Conservation (phyloP, 2,797 vertebrate species). For the Ambastaia sidthimunki region DNA sequence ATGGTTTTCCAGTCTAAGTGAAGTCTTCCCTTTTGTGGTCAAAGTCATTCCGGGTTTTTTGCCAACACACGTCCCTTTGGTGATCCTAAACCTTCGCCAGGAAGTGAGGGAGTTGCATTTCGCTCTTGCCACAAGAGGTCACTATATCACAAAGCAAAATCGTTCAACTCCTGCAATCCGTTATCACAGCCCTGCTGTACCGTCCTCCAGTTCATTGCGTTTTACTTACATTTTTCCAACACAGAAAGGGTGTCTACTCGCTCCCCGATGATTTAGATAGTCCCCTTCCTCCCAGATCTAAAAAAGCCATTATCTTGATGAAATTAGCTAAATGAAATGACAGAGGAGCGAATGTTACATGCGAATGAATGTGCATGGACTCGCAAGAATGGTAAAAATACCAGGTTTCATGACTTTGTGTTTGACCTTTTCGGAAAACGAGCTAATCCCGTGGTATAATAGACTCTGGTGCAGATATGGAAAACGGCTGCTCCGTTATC, state of each 20-base stretch:
- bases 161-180: constrained; percentile 17
- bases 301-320: constrained; percentile 73
- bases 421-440: constrained; percentile 96
- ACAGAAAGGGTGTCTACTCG: constrained; percentile 1
- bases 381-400: constrained; percentile 77
- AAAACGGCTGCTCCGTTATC: constrained; percentile 97
- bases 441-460: constrained; percentile 98
- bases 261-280: constrained; percentile 41
- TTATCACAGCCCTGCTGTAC: constrained; percentile 18
- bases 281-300: constrained; percentile 10
- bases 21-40: not conserved
- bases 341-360: constrained; percentile 31
- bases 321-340: constrained; percentile 67
- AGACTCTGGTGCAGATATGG: constrained; percentile 94
- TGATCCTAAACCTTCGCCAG: not conserved
- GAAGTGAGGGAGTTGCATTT: not conserved
- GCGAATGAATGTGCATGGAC: constrained; percentile 70
- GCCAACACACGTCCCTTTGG: not conserved
- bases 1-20: not conserved
- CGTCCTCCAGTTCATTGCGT: constrained; percentile 7
- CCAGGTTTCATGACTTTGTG: constrained; percentile 95
- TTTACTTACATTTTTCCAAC: constrained; percentile 23
- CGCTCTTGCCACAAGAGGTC: constrained; percentile 70
- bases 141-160: constrained; percentile 72
- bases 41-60: not conserved